Percentiles rank a stretch among this genome's conserved stretches.
Evolutionary conservation across 2,888 invertebrate species (phyloP).

Genomic region (Leptopilina drosophilae): DNA sequence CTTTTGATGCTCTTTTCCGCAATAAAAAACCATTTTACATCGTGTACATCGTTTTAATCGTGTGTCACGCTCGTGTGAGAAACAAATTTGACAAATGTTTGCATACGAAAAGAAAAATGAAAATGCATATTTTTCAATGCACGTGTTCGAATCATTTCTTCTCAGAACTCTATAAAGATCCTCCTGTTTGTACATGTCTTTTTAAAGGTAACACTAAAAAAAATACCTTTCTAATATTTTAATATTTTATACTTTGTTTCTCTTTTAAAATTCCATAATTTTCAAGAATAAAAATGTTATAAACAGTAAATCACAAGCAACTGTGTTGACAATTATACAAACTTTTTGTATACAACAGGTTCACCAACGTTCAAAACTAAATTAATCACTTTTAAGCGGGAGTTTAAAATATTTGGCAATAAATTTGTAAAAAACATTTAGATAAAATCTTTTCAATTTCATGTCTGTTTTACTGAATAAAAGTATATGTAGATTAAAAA

Average conservation of each 20-base stretch:
- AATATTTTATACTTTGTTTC: not conserved
- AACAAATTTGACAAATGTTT: conserved; percentile 73
- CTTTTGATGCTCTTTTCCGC: conserved; percentile 70
- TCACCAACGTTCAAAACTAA: no score
- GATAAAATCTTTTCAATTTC: no score
- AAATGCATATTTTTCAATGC: conserved; percentile 41
- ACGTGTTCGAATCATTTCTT: not conserved
- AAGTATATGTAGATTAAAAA: no score
- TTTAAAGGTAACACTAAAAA: no score
- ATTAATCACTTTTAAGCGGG: no score
- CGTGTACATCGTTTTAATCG: conserved; percentile 68
- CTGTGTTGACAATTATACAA: no score
- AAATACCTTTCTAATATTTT: not conserved
- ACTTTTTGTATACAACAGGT: no score
- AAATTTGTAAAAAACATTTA: no score
- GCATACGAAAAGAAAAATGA: conserved; percentile 70
- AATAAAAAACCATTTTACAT: conserved; percentile 73
- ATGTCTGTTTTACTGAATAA: no score
- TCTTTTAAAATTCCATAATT: no score
- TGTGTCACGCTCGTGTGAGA: conserved; percentile 61
- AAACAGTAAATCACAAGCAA: not conserved
- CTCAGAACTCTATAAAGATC: conserved; percentile 4
- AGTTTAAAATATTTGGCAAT: no score
- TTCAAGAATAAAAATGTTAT: not conserved
- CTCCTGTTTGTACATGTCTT: conserved; percentile 13